phyloP scores from a whole-genome alignment of 1,140 invertebrate species.

The Sitophilus oryzae region DNA sequence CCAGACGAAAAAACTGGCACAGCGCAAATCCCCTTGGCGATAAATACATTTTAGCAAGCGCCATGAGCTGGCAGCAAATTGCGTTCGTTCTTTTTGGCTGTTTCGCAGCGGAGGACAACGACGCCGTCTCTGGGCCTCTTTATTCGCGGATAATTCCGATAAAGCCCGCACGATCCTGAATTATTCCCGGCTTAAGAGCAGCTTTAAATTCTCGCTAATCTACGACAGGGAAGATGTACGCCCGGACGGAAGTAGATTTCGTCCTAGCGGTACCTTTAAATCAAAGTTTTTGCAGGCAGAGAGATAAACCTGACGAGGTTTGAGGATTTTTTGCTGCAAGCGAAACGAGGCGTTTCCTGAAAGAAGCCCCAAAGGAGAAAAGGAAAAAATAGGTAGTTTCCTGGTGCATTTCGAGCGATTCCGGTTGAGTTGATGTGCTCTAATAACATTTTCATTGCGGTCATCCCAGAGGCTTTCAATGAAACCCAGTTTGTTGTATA shows the following conservation, averaged over 20 bases:
- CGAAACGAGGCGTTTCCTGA: too few relatives aligned
- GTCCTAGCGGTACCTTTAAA: constrained; percentile 15
- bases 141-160: constrained; percentile 17
- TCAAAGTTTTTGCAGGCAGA: constrained; percentile 15
- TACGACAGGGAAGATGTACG: constrained; percentile 15
- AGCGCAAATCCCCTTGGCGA: too few relatives aligned
- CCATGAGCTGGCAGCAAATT: neutral
- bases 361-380: too few relatives aligned
- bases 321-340: too few relatives aligned
- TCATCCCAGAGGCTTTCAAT: too few relatives aligned
- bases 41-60: neutral
- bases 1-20: too few relatives aligned
- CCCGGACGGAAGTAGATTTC: constrained; percentile 14
- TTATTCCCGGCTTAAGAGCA: constrained; percentile 15
- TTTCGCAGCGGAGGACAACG: neutral
- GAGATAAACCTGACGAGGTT: too few relatives aligned
- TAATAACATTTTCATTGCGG: too few relatives aligned
- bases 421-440: too few relatives aligned
- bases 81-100: neutral
- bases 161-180: constrained; percentile 15
- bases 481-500: too few relatives aligned
- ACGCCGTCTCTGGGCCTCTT: constrained; percentile 7
- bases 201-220: constrained; percentile 16
- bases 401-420: too few relatives aligned
- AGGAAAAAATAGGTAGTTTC: too few relatives aligned